Evolutionary conservation across 2,113 vertebrate genomes (phyloP), one percentile per base, ranked within the genome.

Genomic region (Arvicanthis niloticus): DNA sequence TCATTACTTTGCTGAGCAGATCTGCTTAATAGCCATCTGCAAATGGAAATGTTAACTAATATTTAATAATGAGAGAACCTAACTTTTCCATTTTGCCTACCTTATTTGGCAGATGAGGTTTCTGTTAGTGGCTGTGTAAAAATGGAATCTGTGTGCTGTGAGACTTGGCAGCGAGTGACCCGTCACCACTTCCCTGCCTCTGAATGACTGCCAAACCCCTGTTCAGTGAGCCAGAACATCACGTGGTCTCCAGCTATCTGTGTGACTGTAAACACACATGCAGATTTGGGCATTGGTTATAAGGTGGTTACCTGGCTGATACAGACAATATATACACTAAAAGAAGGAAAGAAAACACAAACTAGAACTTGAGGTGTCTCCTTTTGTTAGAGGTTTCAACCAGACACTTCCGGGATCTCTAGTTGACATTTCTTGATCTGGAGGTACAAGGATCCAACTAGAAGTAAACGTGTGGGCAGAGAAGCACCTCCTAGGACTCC

Each of bases 1-100:
- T 93, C 51, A 72, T 88, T 73, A 40, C 89, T 91, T 91, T 81
- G 16, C 91, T 89, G 73, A 76, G n/a, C n/a, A 93, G 72, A 80
- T 58, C 42, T 73, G 15, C 13, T 88, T 73, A 70, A 31, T 15
- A 77, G 65, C 67, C 82, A 26, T 29, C 31, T 86, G 13, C 26
- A 89, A 89, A 82, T 16, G 77, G 62, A 48, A 11, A 78, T 60
- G 86, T 42, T 60, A 84, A 40, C 56, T 62, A 26, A 62, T 84
- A 84, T 42, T 53, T 67, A 70, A 90, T 16, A 96, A 82, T 37
- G 65, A 67, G 24, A 86, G 89, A 53, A 21, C 22, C 72, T 21
- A 92, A 45, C 19, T 1, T 72, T 53, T 92, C 22, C 53, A 22
- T 73, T 87, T 92, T 67, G 22, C 45, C 17, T 51, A 77, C 11